Evolutionary conservation across 2,888 invertebrate genomes (phyloP), one percentile per base, ranked within the genome.

Genomic region (Nomada goodeniana): DNA sequence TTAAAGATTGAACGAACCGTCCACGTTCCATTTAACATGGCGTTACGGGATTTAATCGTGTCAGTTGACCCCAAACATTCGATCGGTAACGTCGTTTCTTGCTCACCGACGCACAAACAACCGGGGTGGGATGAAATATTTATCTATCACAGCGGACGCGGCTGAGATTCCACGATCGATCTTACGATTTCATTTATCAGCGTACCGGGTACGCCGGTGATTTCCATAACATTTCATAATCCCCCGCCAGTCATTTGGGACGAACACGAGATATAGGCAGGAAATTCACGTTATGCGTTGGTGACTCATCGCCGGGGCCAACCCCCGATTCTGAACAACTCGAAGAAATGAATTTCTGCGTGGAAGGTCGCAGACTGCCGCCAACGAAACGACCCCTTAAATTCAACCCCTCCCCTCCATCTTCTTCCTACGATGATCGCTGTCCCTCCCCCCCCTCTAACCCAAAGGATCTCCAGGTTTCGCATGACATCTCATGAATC

Each of bases 281-380:
- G 78, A 78, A 76, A 76, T 80, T 72, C 72, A 50, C 73, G 73
- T 63, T 63, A 74, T 67, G 78, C 20, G 69, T 64, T 36, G 65
- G 72, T 87, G 87, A 87, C 65, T 88, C 86, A 88, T 82, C 82
- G 78, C 15, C 73, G 44, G 29, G 23, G 36, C 15, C 60, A 52
- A 36, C 70, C 67, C 80, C 60, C 82, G 77, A 77, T 82, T 68
- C 76, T 64, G 83, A 86, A 84, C 83, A 85, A 88, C 60, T 59
- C 77, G 76, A 77, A 82, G 88, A 82, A 88, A 88, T 88, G 82
- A 88, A 86, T 88, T 84, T 85, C 80, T 47, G 70, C n/a, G 26
- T 52, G 69, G 75, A 73, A 60, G 70, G 26, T 77, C 60, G 65
- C 76, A 61, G 82, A 72, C 77, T 82, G 81, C 84, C 83, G 82